phyloP scores from a whole-genome alignment of 1,140 invertebrate species.

The Aphelenchoides fujianensis region DNA sequence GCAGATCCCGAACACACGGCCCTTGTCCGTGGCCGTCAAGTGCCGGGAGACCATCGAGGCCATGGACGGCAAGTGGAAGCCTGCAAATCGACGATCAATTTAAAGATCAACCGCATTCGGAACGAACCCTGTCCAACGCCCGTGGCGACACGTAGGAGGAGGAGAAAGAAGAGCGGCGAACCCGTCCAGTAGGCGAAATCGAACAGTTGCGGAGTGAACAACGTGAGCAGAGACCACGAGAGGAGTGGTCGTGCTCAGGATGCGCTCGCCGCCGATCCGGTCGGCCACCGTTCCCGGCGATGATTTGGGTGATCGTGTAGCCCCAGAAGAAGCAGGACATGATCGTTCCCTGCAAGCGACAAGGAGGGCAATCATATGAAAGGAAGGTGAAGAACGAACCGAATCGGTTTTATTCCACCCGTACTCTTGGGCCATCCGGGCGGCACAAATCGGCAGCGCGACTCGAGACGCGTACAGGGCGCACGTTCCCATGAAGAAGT shows the following conservation, averaged over 20 bases:
- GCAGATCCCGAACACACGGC: slow-evolving; percentile 72
- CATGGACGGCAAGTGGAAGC: slow-evolving; percentile 73
- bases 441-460: slow-evolving; percentile 71
- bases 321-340: slow-evolving; percentile 77
- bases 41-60: slow-evolving; percentile 72
- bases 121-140: slow-evolving; percentile 71
- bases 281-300: slow-evolving; percentile 74
- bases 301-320: slow-evolving; percentile 72
- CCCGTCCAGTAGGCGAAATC: slow-evolving; percentile 67
- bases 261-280: slow-evolving; percentile 70
- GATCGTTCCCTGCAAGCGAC: slow-evolving; percentile 67
- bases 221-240: slow-evolving; percentile 71
- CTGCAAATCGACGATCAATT: slow-evolving; percentile 46
- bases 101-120: slow-evolving; percentile 4
- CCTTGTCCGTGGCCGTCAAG: slow-evolving; percentile 70
- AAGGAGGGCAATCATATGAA: slow-evolving; percentile 28
- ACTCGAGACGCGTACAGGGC: slow-evolving; percentile 72
- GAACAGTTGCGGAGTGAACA: slow-evolving; percentile 71
- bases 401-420: slow-evolving; percentile 73
- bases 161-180: slow-evolving; percentile 68
- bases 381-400: slow-evolving; percentile 64
- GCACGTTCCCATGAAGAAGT: slow-evolving; percentile 70
- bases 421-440: slow-evolving; percentile 70
- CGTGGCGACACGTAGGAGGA: slow-evolving; percentile 69
- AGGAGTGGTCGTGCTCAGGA: slow-evolving; percentile 70